These are phyloP conservation scores for Ariopsis seemanni DNA, from an alignment of 2,113 vertebrate species.

Conservation along the genomic window DNA sequence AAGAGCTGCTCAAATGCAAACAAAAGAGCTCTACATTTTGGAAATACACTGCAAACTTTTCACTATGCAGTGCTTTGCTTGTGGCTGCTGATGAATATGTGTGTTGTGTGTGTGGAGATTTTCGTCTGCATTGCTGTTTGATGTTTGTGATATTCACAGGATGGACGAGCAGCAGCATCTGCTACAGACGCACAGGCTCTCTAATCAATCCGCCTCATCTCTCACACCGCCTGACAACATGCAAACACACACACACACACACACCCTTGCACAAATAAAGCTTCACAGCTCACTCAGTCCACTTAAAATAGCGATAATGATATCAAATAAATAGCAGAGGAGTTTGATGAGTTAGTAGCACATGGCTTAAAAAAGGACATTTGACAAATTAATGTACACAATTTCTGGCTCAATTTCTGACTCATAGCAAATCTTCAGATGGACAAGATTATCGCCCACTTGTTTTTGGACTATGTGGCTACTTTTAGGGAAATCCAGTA, in stretches of 20 bases:
- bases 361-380: conserved; percentile 1
- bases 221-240: conserved; percentile 58
- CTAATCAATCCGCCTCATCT: conserved; percentile 56
- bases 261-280: conserved; percentile 20
- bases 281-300: not conserved
- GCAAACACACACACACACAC: conserved; percentile 1
- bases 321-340: conserved; percentile 20
- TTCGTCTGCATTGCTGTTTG: conserved; percentile 48
- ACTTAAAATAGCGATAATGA: conserved; percentile 29
- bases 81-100: conserved; percentile 18
- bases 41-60: not conserved
- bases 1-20: not conserved
- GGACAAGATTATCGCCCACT: not conserved
- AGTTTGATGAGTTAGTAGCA: conserved; percentile 14
- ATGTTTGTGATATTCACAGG: conserved; percentile 53
- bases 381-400: conserved; percentile 11
- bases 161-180: conserved; percentile 53
- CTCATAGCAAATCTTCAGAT: not conserved
- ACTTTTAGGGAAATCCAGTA: not conserved
- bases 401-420: not conserved
- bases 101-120: conserved; percentile 34
- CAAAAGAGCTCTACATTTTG: not conserved
- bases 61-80: not conserved
- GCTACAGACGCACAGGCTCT: conserved; percentile 48
- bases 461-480: not conserved